These are phyloP conservation scores for Ischnus inquisitorius DNA, from an alignment of 2,888 invertebrate genomes.

Conservation along the genomic window DNA sequence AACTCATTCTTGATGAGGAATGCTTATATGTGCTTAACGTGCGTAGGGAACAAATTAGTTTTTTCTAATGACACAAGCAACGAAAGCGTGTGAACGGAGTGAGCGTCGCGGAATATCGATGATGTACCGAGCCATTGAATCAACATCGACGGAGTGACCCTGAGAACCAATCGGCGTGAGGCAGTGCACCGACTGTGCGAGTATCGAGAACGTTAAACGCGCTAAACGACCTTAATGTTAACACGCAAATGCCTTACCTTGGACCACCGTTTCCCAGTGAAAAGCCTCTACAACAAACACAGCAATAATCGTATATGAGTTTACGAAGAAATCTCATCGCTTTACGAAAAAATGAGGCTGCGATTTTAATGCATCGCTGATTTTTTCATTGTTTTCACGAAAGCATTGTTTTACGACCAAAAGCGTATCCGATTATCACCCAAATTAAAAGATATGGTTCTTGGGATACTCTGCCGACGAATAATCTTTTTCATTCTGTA, in stretches of 20 bases:
- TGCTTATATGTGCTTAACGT: no score
- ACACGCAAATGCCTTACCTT: constrained; percentile 86
- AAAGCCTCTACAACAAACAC: constrained; percentile 88
- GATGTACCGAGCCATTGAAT: constrained; percentile 55
- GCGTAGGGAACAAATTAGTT: no score
- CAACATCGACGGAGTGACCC: constrained; percentile 75
- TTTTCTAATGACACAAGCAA: not conserved
- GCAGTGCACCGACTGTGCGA: constrained; percentile 30
- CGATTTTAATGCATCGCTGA: not conserved
- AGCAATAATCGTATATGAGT: constrained; percentile 77
- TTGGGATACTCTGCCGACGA: constrained; percentile 67
- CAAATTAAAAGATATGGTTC: constrained; percentile 61
- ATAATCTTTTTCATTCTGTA: constrained; percentile 51
- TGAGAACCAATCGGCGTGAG: constrained; percentile 76
- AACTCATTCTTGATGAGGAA: no score
- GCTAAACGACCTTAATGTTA: constrained; percentile 33
- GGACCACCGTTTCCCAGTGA: constrained; percentile 88
- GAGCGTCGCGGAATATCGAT: constrained; percentile 3
- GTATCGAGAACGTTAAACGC: constrained; percentile 10
- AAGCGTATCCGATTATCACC: constrained; percentile 3
- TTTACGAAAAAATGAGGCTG: not conserved
- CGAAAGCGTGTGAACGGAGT: constrained; percentile 21
- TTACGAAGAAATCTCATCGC: constrained; percentile 7
- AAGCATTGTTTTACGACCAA: not conserved
- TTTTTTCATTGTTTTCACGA: not conserved